phyloP scores from a whole-genome alignment of 2,113 vertebrate species.

The Xiphophorus maculatus region DNA sequence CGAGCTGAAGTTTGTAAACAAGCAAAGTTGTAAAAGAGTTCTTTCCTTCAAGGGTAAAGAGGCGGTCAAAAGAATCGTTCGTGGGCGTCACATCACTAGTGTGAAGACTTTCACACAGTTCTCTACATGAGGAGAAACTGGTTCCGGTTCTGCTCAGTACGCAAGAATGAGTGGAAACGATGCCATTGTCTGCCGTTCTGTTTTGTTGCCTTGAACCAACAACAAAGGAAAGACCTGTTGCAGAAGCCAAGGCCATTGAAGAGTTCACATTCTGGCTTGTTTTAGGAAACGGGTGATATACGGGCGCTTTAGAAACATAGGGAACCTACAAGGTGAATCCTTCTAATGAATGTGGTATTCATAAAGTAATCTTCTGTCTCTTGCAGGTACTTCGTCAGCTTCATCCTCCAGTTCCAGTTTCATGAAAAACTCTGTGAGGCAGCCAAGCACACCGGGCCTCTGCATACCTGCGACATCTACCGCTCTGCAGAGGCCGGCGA shows the following conservation, averaged over 20 bases:
- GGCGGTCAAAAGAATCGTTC: too few species aligned
- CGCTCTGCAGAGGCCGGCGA: conserved; percentile 83
- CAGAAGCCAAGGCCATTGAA: background rate
- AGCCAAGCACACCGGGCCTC: conserved; percentile 80
- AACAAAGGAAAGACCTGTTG: conserved; percentile 37
- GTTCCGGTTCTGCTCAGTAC: background rate
- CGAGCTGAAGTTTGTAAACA: too few species aligned
- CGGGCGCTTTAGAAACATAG: background rate
- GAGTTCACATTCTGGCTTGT: too few species aligned
- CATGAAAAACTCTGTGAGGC: conserved; percentile 90
- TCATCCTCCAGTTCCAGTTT: conserved; percentile 97
- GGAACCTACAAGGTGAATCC: background rate
- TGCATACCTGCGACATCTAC: conserved; percentile 96
- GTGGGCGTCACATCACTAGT: too few species aligned
- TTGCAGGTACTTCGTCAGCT: conserved; percentile 96
- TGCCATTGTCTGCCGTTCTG: conserved; percentile 1
- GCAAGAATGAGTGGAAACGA: background rate
- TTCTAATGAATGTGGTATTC: background rate
- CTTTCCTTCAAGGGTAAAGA: too few species aligned
- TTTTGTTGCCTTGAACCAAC: background rate
- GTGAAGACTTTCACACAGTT: background rate
- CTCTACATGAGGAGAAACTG: background rate
- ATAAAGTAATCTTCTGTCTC: background rate
- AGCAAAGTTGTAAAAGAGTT: too few species aligned
- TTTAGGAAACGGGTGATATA: background rate